phyloP scores from a whole-genome alignment of 1,140 invertebrate species.

The Bombus turneri region DNA sequence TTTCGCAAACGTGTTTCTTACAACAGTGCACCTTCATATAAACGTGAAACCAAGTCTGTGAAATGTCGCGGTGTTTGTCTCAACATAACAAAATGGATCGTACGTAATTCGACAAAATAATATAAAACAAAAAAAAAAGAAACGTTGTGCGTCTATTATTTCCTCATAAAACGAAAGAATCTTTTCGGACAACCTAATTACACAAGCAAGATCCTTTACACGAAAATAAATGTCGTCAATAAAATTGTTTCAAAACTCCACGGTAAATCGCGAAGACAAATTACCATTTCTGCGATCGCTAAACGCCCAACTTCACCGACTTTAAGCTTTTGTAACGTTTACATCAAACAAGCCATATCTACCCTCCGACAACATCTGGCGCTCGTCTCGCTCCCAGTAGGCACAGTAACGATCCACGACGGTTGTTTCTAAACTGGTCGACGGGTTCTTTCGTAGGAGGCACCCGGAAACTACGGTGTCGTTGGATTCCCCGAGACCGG shows the following conservation, averaged over 20 bases:
- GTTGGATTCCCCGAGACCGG: background rate
- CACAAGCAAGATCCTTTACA: background rate
- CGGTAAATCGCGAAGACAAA: background rate
- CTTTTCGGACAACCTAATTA: too few species aligned
- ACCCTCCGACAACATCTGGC: background rate
- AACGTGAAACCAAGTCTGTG: too few species aligned
- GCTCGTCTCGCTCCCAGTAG: background rate
- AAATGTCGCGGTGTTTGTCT: too few species aligned
- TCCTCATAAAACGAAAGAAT: too few species aligned
- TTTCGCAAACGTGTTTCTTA: too few species aligned
- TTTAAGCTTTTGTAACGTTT: background rate
- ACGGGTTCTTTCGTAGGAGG: conserved; percentile 44
- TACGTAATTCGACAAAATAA: too few species aligned
- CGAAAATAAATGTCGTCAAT: background rate
- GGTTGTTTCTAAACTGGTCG: conserved; percentile 44
- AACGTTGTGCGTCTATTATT: too few species aligned
- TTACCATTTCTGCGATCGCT: background rate
- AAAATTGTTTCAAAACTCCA: background rate
- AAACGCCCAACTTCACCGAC: background rate
- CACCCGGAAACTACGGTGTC: conserved; percentile 28
- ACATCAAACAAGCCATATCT: background rate
- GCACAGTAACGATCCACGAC: background rate
- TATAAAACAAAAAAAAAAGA: too few species aligned
- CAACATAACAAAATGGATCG: too few species aligned
- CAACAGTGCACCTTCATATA: too few species aligned